A percentile compares a stretch with the other conserved stretches of the same genome.
phyloP scores from a whole-genome alignment of 30 jellyfish, hydroid and myxozoan species.

The Hydractinia symbiolongicarpus region DNA sequence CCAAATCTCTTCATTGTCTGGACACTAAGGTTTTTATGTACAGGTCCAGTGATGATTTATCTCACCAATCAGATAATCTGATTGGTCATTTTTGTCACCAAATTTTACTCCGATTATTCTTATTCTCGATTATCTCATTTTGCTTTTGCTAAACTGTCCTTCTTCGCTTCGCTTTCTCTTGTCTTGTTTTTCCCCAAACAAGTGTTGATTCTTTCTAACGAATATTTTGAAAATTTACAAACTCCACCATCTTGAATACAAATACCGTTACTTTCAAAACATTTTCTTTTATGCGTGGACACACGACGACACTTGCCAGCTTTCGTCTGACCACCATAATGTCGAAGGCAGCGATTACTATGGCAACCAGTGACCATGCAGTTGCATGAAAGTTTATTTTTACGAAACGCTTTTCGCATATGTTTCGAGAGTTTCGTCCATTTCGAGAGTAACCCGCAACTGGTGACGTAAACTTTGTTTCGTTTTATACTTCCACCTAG shows the following conservation, averaged over 20 bases:
- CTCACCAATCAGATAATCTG: too few species aligned
- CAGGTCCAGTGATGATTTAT: too few species aligned
- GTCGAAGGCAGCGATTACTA: slow-evolving; percentile 46
- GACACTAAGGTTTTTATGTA: too few species aligned
- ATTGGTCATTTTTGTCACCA: too few species aligned
- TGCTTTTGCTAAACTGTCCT: too few species aligned
- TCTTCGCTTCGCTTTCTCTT: too few species aligned
- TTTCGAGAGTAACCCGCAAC: slow-evolving; percentile 65
- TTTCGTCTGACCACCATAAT: slow-evolving; percentile 16
- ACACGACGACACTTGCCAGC: slow-evolving; percentile 36
- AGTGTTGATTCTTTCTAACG: slow-evolving; percentile 32
- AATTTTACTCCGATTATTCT: too few species aligned
- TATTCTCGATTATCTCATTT: too few species aligned
- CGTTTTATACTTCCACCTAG: slow-evolving; percentile 83
- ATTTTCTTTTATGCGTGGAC: slow-evolving; percentile 31
- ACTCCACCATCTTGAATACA: slow-evolving; percentile 45
- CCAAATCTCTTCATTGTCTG: too few species aligned
- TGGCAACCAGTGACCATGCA: slow-evolving; percentile 87
- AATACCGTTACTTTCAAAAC: slow-evolving; percentile 59
- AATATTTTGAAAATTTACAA: slow-evolving; percentile 67
- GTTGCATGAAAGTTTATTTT: slow-evolving; percentile 53
- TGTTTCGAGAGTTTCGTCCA: slow-evolving; percentile 60
- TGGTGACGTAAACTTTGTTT: slow-evolving; percentile 63
- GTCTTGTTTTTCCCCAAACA: slow-evolving; percentile 20
- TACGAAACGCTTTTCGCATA: slow-evolving; percentile 63